Evolutionary conservation across 2,113 vertebrate species (phyloP).

Genomic region (Sander lucioperca): DNA sequence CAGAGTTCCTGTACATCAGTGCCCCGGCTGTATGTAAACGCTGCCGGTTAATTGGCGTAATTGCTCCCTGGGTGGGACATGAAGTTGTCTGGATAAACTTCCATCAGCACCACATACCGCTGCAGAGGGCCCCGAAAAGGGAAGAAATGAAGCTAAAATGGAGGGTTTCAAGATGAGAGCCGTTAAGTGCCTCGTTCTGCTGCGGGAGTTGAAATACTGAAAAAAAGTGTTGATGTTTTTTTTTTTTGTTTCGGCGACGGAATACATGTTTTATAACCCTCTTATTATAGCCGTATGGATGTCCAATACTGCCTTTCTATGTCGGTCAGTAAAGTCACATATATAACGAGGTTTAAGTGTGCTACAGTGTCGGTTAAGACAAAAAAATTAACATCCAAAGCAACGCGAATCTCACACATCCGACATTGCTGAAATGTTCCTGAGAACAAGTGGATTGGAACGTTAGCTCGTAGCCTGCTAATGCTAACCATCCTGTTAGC

Average conservation of each 20-base stretch:
- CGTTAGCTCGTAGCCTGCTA: conserved; percentile 39
- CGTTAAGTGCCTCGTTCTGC: conserved; percentile 33
- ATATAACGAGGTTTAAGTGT: background rate
- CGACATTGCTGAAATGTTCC: conserved; percentile 56
- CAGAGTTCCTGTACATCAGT: background rate
- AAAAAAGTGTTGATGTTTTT: conserved; percentile 55
- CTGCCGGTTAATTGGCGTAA: conserved; percentile 55
- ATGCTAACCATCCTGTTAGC: too few species aligned
- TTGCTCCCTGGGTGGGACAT: conserved; percentile 67
- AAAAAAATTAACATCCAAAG: background rate
- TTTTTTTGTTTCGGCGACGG: conserved; percentile 50
- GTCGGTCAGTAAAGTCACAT: too few species aligned
- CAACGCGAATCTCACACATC: conserved; percentile 16
- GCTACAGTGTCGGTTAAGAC: background rate
- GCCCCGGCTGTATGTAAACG: background rate
- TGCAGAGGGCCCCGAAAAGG: conserved; percentile 59
- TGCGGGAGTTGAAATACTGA: conserved; percentile 32
- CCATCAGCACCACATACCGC: conserved; percentile 55
- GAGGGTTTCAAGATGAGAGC: conserved; percentile 66
- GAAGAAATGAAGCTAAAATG: conserved; percentile 67
- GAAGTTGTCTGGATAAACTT: conserved; percentile 73
- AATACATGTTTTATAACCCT: conserved; percentile 67
- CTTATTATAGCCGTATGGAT: conserved; percentile 36
- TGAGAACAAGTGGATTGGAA: conserved; percentile 77
- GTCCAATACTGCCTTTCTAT: too few species aligned